A percentile compares a stretch with the other conserved stretches of the same genome.
phyloP scores from a whole-genome alignment of 2,113 vertebrate genomes.

The Sinocyclocheilus rhinocerous region DNA sequence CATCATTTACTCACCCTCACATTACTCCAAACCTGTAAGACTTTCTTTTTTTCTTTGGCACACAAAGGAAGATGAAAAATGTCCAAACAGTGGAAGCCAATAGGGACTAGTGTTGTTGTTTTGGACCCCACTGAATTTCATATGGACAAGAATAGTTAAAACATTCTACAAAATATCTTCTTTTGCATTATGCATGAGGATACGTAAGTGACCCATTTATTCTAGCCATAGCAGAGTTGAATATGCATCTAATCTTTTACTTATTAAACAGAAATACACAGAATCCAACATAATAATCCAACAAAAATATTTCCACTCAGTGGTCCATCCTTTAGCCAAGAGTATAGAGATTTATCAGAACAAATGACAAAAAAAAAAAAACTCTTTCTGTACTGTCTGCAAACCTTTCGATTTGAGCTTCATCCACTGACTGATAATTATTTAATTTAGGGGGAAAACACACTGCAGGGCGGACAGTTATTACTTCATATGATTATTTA shows the following conservation, averaged over 20 bases:
- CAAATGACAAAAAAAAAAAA: background rate
- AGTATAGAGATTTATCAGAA: background rate
- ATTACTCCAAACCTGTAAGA: no score
- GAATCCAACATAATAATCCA: no score
- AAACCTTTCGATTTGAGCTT: background rate
- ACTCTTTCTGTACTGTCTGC: background rate
- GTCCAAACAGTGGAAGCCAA: background rate
- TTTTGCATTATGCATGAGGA: no score
- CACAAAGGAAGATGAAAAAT: background rate
- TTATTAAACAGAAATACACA: no score
- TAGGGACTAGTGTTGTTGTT: background rate
- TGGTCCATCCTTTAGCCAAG: background rate
- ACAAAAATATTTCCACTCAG: background rate
- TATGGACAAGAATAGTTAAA: no score
- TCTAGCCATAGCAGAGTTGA: no score
- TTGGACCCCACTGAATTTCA: background rate
- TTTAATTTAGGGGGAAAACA: constrained; percentile 2
- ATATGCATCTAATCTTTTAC: no score
- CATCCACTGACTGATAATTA: background rate
- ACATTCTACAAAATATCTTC: no score
- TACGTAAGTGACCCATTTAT: no score
- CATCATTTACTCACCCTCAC: background rate
- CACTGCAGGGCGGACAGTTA: background rate
- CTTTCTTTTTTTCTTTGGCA: background rate
- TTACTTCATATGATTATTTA: constrained; percentile 36